These are phyloP conservation scores for Baryphthengus martii DNA, from an alignment of 2,113 vertebrate genomes.

Conservation along the genomic window DNA sequence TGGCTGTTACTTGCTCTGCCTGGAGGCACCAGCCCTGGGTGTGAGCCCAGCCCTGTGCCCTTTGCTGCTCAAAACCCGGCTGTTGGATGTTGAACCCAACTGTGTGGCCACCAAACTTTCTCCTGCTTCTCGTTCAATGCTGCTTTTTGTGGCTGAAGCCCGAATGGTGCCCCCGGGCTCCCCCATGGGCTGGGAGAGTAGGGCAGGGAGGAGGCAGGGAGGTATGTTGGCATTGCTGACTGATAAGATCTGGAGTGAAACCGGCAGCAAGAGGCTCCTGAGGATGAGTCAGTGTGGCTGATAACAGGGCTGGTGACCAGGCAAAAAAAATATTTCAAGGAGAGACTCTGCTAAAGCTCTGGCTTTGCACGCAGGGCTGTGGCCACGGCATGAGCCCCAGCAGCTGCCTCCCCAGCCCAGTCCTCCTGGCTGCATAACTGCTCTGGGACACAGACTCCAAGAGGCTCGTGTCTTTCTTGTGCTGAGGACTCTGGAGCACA, in stretches of 20 bases:
- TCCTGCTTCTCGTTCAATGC: too few relatives aligned
- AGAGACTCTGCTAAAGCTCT: not conserved
- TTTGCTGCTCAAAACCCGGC: fast-evolving
- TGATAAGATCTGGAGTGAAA: not conserved
- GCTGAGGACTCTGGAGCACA: not conserved
- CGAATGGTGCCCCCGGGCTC: not conserved
- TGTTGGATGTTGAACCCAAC: too few relatives aligned
- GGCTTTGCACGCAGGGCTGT: not conserved
- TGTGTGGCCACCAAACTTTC: not conserved
- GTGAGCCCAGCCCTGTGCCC: too few relatives aligned
- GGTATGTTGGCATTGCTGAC: not conserved
- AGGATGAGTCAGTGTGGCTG: constrained; percentile 14
- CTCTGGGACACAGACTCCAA: fast-evolving
- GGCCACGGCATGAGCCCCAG: fast-evolving
- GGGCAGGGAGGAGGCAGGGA: not conserved
- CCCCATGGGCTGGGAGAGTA: not conserved
- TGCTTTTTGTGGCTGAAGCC: not conserved
- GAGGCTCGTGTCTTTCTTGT: not conserved
- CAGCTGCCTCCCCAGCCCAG: not conserved
- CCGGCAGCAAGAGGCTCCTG: not conserved
- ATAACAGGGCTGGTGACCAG: not conserved
- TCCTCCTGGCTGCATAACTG: fast-evolving
- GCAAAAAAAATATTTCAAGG: not conserved
- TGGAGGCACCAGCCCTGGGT: not conserved
- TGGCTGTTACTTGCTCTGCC: not conserved